Percentiles rank a stretch among this genome's conserved stretches.
Conservation (phyloP, 2,888 invertebrate genomes). For the Ectobius pallidus region DNA sequence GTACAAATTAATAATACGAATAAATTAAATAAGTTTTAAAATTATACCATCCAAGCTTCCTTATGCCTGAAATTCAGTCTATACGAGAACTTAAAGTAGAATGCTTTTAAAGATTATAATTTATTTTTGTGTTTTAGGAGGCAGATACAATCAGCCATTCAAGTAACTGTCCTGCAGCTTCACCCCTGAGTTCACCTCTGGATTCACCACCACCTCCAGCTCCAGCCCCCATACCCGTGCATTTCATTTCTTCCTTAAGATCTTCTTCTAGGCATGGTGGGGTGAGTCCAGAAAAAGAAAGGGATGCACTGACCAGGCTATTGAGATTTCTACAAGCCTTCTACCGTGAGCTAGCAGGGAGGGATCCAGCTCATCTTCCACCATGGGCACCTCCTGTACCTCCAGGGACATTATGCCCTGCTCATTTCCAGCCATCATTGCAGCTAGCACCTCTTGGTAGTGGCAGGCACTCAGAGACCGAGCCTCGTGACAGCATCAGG, state of each 20-base stretch:
- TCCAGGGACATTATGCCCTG: conserved; percentile 58
- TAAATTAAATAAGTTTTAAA: too few relatives aligned
- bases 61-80: too few relatives aligned
- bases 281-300: conserved; percentile 44
- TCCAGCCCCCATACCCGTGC: conserved; percentile 52
- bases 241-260: conserved; percentile 54
- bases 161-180: conserved; percentile 34
- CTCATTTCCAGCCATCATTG: conserved; percentile 59
- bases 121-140: conserved; percentile 36
- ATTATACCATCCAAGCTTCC: too few relatives aligned
- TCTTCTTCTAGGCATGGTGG: conserved; percentile 50
- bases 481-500: conserved; percentile 53
- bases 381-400: conserved; percentile 59
- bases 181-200: conserved; percentile 36
- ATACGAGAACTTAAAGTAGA: too few relatives aligned
- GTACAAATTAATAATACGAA: too few relatives aligned
- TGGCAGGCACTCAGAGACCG: conserved; percentile 44
- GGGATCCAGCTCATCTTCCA: conserved; percentile 57
- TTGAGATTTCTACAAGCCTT: conserved; percentile 57
- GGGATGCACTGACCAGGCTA: conserved; percentile 49
- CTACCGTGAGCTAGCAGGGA: conserved; percentile 58
- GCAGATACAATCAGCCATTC: conserved; percentile 35
- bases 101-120: too few relatives aligned
- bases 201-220: conserved; percentile 37
- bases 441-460: conserved; percentile 53